A percentile compares a stretch with the other conserved stretches of the same genome.
These are phyloP conservation scores for Puffinus mauretanicus DNA, from an alignment of 2,113 vertebrate genomes.

Conservation along the genomic window DNA sequence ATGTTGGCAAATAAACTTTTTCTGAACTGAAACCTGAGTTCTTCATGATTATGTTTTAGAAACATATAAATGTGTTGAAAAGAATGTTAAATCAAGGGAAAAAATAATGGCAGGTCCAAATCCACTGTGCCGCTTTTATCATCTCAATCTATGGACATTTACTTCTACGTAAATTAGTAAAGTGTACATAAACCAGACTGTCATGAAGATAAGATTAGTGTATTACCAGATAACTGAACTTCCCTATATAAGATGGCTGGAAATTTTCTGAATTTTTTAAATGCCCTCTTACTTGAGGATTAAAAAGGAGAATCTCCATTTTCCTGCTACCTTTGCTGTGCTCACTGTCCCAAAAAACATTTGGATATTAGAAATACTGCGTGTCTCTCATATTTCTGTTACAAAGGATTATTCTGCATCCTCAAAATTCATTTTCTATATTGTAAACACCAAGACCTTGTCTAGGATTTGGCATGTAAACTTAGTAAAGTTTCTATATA, in stretches of 20 bases:
- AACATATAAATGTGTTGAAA: not conserved
- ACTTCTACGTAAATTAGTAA: not conserved
- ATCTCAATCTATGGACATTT: not conserved
- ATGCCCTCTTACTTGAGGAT: not conserved
- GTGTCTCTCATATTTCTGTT: not conserved
- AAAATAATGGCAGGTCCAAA: not conserved
- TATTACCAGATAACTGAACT: not conserved
- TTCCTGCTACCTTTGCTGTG: not conserved
- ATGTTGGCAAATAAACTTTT: not conserved
- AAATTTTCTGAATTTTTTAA: not conserved
- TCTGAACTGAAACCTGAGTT: not conserved
- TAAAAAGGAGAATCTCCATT: not conserved
- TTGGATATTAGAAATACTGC: not conserved
- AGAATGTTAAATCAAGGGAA: not conserved
- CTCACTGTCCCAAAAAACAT: not conserved
- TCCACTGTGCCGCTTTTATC: not conserved
- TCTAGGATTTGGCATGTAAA: not conserved
- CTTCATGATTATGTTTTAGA: not conserved
- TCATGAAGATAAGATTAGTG: not conserved
- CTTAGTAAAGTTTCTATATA: not conserved
- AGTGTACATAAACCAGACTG: not conserved
- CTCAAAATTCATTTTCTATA: not conserved
- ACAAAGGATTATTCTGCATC: not conserved
- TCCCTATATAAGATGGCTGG: not conserved
- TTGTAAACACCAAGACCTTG: not conserved